Percentiles rank a stretch among this genome's conserved stretches.
Evolutionary conservation across 2,113 vertebrate species (phyloP).

Genomic region (Heptranchias perlo): DNA sequence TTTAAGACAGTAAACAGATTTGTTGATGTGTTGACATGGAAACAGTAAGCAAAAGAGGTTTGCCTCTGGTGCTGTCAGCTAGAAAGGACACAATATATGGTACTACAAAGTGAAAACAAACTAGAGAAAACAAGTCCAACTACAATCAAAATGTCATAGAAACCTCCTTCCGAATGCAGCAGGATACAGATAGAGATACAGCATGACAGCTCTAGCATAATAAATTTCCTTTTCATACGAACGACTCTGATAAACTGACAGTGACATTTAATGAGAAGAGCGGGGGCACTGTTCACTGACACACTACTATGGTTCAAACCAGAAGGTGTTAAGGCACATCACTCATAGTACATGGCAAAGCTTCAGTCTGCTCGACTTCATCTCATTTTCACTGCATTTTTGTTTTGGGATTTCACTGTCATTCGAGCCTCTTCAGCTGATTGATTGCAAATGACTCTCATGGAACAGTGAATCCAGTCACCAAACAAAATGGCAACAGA

Average conservation of each 20-base stretch:
- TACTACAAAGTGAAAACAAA: conserved; percentile 36
- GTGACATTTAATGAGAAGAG: conserved; percentile 69
- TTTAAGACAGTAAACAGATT: background rate
- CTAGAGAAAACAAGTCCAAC: conserved; percentile 45
- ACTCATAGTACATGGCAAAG: background rate
- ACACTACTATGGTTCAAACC: conserved; percentile 21
- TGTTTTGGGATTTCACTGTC: background rate
- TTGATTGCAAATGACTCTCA: conserved; percentile 28
- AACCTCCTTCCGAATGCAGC: conserved; percentile 48
- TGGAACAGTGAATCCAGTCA: conserved; percentile 7
- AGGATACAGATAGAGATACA: conserved; percentile 56
- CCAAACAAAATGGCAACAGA: background rate
- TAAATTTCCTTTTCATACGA: conserved; percentile 65
- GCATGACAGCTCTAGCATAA: conserved; percentile 66
- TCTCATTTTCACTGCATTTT: conserved; percentile 7
- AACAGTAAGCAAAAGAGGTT: background rate
- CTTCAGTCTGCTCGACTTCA: conserved; percentile 6
- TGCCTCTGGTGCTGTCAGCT: background rate
- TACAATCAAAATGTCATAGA: conserved; percentile 44
- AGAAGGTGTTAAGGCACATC: conserved; percentile 11
- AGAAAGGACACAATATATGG: conserved; percentile 8
- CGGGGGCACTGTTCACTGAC: conserved; percentile 39
- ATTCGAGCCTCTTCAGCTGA: background rate
- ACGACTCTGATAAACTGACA: conserved; percentile 60
- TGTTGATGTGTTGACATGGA: background rate